Conservation (phyloP, 2,888 invertebrate species). For the Polydrusus pterygomalis region DNA sequence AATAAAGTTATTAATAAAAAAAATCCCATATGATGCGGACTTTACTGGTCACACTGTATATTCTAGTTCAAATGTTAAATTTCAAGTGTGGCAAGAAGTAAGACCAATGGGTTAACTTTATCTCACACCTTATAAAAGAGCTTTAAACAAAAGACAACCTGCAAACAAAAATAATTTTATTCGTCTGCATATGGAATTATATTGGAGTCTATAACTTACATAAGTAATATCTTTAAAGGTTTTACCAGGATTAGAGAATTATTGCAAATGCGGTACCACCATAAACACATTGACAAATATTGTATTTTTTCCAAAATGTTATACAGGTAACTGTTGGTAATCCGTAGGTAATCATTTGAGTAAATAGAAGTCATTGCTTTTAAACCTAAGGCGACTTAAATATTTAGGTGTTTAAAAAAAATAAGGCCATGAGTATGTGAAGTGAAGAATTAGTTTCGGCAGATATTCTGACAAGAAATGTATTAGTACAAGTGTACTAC, state of each 20-base stretch:
- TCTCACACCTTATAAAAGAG: background rate
- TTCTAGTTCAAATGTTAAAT: background rate
- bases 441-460: background rate
- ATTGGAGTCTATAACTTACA: slow-evolving; percentile 43
- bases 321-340: slow-evolving; percentile 43
- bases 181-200: slow-evolving; percentile 48
- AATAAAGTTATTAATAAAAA: too few relatives aligned
- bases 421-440: slow-evolving; percentile 38
- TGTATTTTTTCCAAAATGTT: slow-evolving; percentile 33
- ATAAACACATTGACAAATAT: slow-evolving; percentile 46
- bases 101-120: background rate
- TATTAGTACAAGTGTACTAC: too few relatives aligned
- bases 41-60: too few relatives aligned
- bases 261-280: slow-evolving; percentile 48
- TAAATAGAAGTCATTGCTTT: slow-evolving; percentile 37
- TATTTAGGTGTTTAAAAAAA: slow-evolving; percentile 28
- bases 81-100: background rate
- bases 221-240: slow-evolving; percentile 39
- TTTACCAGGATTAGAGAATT: slow-evolving; percentile 48
- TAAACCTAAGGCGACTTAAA: slow-evolving; percentile 22
- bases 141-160: slow-evolving; percentile 2
- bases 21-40: too few relatives aligned
- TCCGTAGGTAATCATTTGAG: slow-evolving; percentile 33
- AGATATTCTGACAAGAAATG: too few relatives aligned
- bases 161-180: slow-evolving; percentile 31